A percentile compares a stretch with the other conserved stretches of the same genome.
Conservation (phyloP, 2,888 invertebrate genomes). For the Hartigia nigra region DNA sequence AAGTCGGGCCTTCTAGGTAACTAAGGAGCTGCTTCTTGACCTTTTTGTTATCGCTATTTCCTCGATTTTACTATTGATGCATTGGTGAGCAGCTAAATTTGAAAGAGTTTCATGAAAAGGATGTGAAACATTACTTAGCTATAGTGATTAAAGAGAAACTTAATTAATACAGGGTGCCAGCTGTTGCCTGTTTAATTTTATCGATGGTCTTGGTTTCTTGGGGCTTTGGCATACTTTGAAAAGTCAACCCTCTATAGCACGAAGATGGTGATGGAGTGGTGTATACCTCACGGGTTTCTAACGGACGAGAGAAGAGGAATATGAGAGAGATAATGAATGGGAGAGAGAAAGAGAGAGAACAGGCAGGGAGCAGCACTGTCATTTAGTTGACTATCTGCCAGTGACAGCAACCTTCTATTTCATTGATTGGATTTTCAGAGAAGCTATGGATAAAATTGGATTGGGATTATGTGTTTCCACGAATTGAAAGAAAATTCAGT, state of each 20-base stretch:
- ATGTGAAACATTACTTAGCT: background rate
- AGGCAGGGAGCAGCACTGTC: slow-evolving; percentile 23
- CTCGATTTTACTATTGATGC: background rate
- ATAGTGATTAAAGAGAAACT: background rate
- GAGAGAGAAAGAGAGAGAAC: slow-evolving; percentile 5
- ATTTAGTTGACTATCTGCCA: slow-evolving; percentile 50
- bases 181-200: slow-evolving; percentile 8
- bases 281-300: background rate
- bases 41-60: background rate
- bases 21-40: background rate
- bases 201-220: background rate
- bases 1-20: background rate
- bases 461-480: slow-evolving; percentile 30
- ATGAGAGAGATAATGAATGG: background rate
- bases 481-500: background rate
- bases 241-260: background rate
- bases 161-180: background rate
- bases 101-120: background rate
- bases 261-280: background rate
- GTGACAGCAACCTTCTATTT: slow-evolving; percentile 49
- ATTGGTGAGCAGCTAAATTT: background rate
- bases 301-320: background rate
- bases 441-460: slow-evolving; percentile 45
- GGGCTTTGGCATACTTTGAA: background rate
- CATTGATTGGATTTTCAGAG: slow-evolving; percentile 50